phyloP scores from a whole-genome alignment of 1,140 invertebrate species.

The Ceratitis capitata region DNA sequence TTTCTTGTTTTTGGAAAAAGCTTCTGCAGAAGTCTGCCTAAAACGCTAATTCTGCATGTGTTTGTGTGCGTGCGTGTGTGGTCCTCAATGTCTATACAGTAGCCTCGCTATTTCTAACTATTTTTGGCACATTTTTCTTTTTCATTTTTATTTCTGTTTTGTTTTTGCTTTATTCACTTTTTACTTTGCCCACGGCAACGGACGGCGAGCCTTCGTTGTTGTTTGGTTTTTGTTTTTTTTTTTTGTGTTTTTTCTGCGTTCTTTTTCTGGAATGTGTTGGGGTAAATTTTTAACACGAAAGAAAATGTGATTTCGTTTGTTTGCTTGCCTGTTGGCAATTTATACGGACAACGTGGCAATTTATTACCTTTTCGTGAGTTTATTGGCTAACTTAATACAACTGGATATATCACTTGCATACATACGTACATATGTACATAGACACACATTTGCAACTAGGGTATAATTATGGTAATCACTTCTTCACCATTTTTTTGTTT shows the following conservation, averaged over 20 bases:
- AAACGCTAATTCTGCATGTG: neutral
- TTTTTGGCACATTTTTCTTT: neutral
- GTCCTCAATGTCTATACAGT: neutral
- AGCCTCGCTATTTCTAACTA: neutral
- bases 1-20: too few species aligned
- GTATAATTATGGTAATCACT: slow-evolving; percentile 13
- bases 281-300: neutral
- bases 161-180: neutral
- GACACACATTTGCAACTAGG: neutral
- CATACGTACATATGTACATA: too few species aligned
- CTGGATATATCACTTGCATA: neutral
- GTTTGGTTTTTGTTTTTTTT: too few species aligned
- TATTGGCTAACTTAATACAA: neutral
- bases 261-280: too few species aligned
- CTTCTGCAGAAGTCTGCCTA: too few species aligned
- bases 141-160: neutral
- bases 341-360: neutral
- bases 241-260: too few species aligned
- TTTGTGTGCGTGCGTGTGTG: neutral
- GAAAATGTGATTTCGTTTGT: neutral
- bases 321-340: neutral
- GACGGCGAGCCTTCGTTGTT: neutral
- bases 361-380: slow-evolving; percentile 1
- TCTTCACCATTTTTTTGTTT: neutral
- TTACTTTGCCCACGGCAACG: neutral